phyloP scores from a whole-genome alignment of 1,140 invertebrate genomes.

The Brachionus asplanchnoidis region DNA sequence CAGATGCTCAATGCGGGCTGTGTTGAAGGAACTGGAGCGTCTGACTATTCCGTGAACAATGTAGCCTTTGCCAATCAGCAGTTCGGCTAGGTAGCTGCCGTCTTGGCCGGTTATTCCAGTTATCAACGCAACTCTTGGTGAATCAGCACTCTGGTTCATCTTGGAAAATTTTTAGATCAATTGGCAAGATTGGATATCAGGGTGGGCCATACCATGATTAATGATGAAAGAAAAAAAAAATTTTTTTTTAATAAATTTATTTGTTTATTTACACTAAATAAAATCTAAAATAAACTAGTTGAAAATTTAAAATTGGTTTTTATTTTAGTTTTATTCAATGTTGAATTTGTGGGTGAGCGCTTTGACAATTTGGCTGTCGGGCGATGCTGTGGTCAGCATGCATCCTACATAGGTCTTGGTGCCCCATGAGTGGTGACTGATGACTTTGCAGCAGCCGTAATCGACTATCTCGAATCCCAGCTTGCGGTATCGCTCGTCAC shows the following conservation, averaged over 20 bases:
- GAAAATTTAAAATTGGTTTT: background rate
- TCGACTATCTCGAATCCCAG: constrained; percentile 71
- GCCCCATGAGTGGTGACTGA: constrained; percentile 62
- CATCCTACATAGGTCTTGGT: constrained; percentile 62
- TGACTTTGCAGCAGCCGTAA: constrained; percentile 71
- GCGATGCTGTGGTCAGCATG: constrained; percentile 57
- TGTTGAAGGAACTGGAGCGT: constrained; percentile 92
- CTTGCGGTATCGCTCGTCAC: constrained; percentile 68
- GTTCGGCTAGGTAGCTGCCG: constrained; percentile 96
- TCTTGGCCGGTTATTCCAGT: constrained; percentile 94
- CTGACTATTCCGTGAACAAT: constrained; percentile 92
- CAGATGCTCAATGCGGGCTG: constrained; percentile 86
- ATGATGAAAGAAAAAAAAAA: background rate
- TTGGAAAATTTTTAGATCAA: background rate
- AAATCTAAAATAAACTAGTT: constrained; percentile 10
- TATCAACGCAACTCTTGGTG: constrained; percentile 65
- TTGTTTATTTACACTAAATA: background rate
- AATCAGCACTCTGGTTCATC: background rate
- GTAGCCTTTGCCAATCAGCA: constrained; percentile 88
- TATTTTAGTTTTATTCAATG: background rate
- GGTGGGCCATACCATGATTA: background rate
- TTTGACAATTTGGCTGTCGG: constrained; percentile 13
- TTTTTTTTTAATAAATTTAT: background rate
- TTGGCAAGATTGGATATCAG: background rate
- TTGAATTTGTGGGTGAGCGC: constrained; percentile 25